Percentiles rank a stretch among this genome's conserved stretches.
phyloP scores from a whole-genome alignment of 2,113 vertebrate genomes.

The Ictalurus furcatus region DNA sequence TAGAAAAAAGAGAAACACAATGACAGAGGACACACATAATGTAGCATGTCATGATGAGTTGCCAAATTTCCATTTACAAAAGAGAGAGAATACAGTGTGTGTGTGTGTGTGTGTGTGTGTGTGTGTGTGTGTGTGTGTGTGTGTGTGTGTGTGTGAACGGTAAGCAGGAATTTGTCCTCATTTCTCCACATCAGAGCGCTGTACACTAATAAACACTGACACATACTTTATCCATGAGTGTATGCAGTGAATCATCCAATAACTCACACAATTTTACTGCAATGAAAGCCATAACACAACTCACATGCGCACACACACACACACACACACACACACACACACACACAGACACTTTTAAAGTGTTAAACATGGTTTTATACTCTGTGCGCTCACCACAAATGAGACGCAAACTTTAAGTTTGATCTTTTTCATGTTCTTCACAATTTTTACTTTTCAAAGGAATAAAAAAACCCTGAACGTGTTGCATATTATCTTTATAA shows the following conservation, averaged over 20 bases:
- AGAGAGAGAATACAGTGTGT: neutral
- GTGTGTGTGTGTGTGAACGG: neutral
- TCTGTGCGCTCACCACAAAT: no score
- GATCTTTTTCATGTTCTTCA: no score
- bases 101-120: conserved; percentile 3
- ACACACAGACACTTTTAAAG: neutral
- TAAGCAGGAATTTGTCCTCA: neutral
- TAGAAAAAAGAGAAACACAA: neutral
- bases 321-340: neutral
- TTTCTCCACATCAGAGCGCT: neutral
- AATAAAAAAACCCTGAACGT: neutral
- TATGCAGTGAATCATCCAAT: neutral
- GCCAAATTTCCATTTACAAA: neutral
- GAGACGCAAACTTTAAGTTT: no score
- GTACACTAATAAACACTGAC: neutral
- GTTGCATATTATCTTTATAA: neutral
- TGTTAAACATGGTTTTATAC: no score
- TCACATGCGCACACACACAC: neutral
- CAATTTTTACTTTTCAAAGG: neutral
- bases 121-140: conserved; percentile 8
- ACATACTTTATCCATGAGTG: neutral
- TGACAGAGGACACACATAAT: neutral
- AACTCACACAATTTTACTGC: neutral
- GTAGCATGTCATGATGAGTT: neutral
- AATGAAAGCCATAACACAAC: neutral